Evolutionary conservation across 1,140 invertebrate genomes (phyloP).

Genomic region (Diploscapter pachys): DNA sequence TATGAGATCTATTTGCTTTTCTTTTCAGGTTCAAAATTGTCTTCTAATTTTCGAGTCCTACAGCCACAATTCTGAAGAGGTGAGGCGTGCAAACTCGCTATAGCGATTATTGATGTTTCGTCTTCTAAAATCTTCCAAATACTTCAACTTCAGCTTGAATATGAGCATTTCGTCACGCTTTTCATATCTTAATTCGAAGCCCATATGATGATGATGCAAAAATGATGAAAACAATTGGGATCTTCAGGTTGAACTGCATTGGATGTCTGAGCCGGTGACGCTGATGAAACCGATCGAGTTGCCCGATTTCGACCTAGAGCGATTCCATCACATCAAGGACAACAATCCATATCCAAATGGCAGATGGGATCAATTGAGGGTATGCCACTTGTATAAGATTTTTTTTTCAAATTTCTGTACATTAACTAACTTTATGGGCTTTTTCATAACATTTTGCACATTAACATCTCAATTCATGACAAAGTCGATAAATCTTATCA

Average conservation of each 20-base stretch:
- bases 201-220: neutral
- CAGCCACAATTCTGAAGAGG: constrained; percentile 55
- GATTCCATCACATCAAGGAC: constrained; percentile 46
- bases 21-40: constrained; percentile 39
- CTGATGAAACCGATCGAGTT: constrained; percentile 54
- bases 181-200: neutral
- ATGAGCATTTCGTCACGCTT: no score
- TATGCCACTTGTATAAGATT: constrained; percentile 3
- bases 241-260: constrained; percentile 36
- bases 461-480: no score
- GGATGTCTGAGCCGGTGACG: constrained; percentile 57
- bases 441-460: no score
- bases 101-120: no score
- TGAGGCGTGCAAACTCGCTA: constrained; percentile 15
- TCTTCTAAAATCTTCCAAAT: no score
- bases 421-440: no score
- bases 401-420: no score
- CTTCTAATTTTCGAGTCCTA: constrained; percentile 55
- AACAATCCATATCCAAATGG: constrained; percentile 43
- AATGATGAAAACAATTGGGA: neutral
- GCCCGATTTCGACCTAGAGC: constrained; percentile 57
- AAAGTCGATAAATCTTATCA: no score
- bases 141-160: no score
- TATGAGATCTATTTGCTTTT: no score
- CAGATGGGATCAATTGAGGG: constrained; percentile 53